phyloP scores from a whole-genome alignment of 2,888 invertebrate genomes.

The Nephrotoma appendiculata region DNA sequence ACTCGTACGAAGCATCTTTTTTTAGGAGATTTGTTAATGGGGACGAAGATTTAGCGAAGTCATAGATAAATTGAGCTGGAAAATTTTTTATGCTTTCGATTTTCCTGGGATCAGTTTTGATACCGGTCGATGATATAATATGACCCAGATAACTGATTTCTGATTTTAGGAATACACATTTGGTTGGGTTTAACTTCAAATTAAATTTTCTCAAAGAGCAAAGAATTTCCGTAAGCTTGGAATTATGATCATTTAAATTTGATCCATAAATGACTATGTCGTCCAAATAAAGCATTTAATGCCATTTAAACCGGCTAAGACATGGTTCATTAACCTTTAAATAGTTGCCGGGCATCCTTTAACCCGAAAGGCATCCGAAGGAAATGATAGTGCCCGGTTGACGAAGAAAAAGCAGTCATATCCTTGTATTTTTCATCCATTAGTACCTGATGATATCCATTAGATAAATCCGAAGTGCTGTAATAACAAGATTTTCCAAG shows the following conservation, averaged over 20 bases:
- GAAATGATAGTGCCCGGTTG: constrained; percentile 14
- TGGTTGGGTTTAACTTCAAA: constrained; percentile 15
- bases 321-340: constrained; percentile 19
- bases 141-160: constrained; percentile 17
- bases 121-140: constrained; percentile 12
- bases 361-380: constrained; percentile 16
- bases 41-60: constrained; percentile 16
- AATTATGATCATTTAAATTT: constrained; percentile 13
- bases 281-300: constrained; percentile 15
- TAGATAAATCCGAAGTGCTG: constrained; percentile 11
- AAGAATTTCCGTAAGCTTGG: constrained; percentile 11
- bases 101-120: constrained; percentile 17
- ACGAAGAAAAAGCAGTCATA: constrained; percentile 14
- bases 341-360: constrained; percentile 19
- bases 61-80: no score
- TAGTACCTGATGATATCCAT: constrained; percentile 11
- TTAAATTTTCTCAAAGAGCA: constrained; percentile 11
- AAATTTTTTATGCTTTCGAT: no score
- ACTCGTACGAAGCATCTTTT: constrained; percentile 12
- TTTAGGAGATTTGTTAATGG: constrained; percentile 8
- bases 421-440: constrained; percentile 8
- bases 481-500: constrained; percentile 11
- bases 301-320: constrained; percentile 14
- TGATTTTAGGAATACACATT: constrained; percentile 16
- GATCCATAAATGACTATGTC: constrained; percentile 19